Percentiles rank a stretch among this genome's conserved stretches.
These are phyloP conservation scores for Antedon mediterranea DNA, from an alignment of 53 echinoderm and acorn worm species.

Conservation along the genomic window DNA sequence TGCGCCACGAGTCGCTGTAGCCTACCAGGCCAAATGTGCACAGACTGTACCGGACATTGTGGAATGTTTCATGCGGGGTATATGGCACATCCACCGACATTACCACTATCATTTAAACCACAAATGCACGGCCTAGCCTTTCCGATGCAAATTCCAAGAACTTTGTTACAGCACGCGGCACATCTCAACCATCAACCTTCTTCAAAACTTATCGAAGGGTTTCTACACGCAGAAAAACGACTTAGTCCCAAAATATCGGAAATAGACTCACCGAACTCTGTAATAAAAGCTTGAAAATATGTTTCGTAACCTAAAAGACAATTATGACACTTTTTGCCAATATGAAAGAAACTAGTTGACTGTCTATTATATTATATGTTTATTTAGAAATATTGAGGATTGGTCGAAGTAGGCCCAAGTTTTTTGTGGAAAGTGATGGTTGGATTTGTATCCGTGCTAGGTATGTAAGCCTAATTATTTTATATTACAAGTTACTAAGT, in stretches of 20 bases:
- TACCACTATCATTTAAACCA: neutral
- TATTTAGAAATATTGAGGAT: neutral
- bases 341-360: neutral
- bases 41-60: slow-evolving; percentile 2
- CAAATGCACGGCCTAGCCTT: neutral
- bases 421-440: neutral
- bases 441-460: neutral
- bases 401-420: neutral
- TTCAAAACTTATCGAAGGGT: neutral
- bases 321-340: neutral
- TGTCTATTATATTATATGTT: neutral
- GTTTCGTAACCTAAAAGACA: neutral
- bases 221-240: neutral
- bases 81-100: neutral
- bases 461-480: neutral
- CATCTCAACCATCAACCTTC: neutral
- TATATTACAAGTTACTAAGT: neutral
- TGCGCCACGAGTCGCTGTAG: slow-evolving; percentile 7
- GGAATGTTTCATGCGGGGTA: neutral
- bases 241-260: neutral
- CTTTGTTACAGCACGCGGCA: neutral
- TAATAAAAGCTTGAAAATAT: neutral
- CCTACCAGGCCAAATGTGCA: slow-evolving; percentile 22
- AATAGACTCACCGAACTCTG: neutral
- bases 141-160: neutral